These are phyloP conservation scores for Hassar affinis DNA, from an alignment of 2,113 vertebrate genomes.

Conservation along the genomic window DNA sequence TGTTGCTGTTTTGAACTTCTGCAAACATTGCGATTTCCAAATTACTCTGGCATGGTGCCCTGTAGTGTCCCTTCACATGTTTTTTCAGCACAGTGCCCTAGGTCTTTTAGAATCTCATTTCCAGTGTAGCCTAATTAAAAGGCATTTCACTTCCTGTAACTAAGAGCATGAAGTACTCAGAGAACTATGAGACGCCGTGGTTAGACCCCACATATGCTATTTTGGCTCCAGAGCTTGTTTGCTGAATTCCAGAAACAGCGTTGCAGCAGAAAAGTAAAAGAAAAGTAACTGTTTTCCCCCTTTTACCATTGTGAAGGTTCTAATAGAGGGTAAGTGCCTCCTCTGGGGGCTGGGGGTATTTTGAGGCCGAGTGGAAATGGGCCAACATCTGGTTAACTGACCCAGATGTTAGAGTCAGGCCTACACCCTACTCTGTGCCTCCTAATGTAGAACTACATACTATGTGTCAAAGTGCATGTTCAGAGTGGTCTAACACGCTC, in stretches of 20 bases:
- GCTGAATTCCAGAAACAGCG: constrained; percentile 54
- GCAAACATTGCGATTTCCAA: constrained; percentile 42
- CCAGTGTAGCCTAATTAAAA: constrained; percentile 47
- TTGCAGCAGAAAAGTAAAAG: constrained; percentile 51
- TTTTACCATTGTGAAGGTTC: constrained; percentile 6
- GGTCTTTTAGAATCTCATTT: constrained; percentile 41
- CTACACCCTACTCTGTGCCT: constrained; percentile 34
- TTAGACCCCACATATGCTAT: constrained; percentile 36
- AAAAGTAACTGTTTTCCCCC: constrained; percentile 28
- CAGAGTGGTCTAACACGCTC: constrained; percentile 27
- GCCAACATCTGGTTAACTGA: constrained; percentile 57
- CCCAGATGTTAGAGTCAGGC: constrained; percentile 51
- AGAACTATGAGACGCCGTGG: constrained; percentile 22
- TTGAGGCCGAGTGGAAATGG: constrained; percentile 41
- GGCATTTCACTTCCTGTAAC: constrained; percentile 48
- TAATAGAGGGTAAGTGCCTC: constrained; percentile 39
- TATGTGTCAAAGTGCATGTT: constrained; percentile 22
- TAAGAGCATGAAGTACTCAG: constrained; percentile 27
- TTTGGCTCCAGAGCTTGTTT: constrained; percentile 55
- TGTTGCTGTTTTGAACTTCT: constrained; percentile 39
- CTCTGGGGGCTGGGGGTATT: constrained; percentile 21
- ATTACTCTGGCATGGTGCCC: constrained; percentile 35
- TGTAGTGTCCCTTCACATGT: constrained; percentile 30
- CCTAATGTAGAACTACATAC: constrained; percentile 34
- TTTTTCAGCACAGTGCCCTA: constrained; percentile 30